These are phyloP conservation scores for Caenorhabditis angaria DNA, from an alignment of 2,888 invertebrate genomes.

Conservation along the genomic window DNA sequence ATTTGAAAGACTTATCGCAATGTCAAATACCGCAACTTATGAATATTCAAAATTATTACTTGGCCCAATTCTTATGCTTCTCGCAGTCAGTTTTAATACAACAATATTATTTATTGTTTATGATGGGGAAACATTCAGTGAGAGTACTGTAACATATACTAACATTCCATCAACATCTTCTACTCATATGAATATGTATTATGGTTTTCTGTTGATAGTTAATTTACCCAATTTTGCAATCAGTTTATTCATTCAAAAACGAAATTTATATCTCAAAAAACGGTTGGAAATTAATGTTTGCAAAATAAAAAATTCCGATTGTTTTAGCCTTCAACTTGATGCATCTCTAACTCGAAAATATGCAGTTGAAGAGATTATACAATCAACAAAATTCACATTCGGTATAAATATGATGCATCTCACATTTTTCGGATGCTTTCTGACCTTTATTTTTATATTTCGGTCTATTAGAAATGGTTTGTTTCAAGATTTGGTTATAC, in stretches of 20 bases:
- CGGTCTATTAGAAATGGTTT: constrained; percentile 17
- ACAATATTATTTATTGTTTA: not conserved
- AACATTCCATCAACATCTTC: not conserved
- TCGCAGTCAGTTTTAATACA: constrained; percentile 4
- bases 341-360: constrained; percentile 18
- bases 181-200: not conserved
- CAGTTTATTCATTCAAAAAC: not conserved
- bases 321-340: not conserved
- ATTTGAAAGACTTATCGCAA: constrained; percentile 24
- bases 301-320: too few species aligned
- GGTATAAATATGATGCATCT: constrained; percentile 23
- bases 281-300: not conserved
- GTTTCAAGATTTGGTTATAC: constrained; percentile 20
- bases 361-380: constrained; percentile 24
- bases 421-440: constrained; percentile 22
- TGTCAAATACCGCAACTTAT: constrained; percentile 14
- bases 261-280: not conserved
- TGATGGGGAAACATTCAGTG: not conserved
- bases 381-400: constrained; percentile 24
- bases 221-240: not conserved
- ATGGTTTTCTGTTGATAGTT: not conserved
- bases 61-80: constrained; percentile 10
- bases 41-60: constrained; percentile 9
- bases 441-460: constrained; percentile 9
- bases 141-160: not conserved